Evolutionary conservation across 2,888 invertebrate genomes (phyloP).

Genomic region (Deladenus siricidicola): DNA sequence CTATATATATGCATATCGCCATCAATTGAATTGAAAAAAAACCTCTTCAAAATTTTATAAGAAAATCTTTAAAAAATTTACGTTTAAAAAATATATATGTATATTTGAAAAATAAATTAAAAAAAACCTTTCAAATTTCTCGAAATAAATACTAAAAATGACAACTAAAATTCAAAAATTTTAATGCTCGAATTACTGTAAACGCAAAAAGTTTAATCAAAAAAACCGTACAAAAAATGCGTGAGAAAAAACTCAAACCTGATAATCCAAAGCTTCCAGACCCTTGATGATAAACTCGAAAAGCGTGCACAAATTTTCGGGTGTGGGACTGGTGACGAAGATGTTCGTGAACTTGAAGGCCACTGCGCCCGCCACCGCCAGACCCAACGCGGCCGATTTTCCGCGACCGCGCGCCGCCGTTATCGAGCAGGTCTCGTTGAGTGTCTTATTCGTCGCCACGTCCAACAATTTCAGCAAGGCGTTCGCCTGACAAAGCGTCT

Average conservation of each 20-base stretch:
- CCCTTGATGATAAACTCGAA: conserved; percentile 93
- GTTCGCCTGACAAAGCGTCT: conserved; percentile 75
- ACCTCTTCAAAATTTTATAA: no score
- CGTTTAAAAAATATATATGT: no score
- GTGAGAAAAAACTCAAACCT: conserved; percentile 49
- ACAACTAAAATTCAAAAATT: conserved; percentile 1
- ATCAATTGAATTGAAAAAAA: neutral
- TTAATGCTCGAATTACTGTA: conserved; percentile 58
- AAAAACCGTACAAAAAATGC: neutral
- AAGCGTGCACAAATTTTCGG: conserved; percentile 91
- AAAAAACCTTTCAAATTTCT: no score
- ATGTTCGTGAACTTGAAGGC: conserved; percentile 74
- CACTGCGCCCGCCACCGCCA: conserved; percentile 68
- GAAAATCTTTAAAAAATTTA: no score
- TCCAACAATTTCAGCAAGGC: conserved; percentile 79
- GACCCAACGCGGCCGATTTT: conserved; percentile 82
- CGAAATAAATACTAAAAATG: neutral
- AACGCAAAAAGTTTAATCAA: neutral
- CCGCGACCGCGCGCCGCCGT: conserved; percentile 91
- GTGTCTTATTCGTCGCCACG: conserved; percentile 80
- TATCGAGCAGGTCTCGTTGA: conserved; percentile 79
- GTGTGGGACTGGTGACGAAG: conserved; percentile 93
- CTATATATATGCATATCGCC: conserved; percentile 57
- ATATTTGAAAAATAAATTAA: no score
- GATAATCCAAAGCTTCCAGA: conserved; percentile 75